A percentile compares a stretch with the other conserved stretches of the same genome.
phyloP scores from a whole-genome alignment of 2,888 invertebrate species.

The Oegoconia quadripuncta region DNA sequence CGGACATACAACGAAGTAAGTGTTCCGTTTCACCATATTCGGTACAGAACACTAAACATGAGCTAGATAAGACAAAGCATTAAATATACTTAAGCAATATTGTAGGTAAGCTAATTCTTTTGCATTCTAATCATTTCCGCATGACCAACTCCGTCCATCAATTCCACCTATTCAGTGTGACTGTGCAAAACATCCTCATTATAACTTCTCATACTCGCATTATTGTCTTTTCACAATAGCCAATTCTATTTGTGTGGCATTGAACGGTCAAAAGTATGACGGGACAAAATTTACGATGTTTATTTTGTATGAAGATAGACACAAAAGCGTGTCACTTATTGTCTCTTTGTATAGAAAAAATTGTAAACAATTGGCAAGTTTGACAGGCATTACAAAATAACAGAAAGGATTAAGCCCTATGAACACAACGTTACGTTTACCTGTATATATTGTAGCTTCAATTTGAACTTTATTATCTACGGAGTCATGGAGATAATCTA shows the following conservation, averaged over 20 bases:
- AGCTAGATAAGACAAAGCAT: too few species aligned
- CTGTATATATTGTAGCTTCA: conserved; percentile 9
- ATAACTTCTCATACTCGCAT: conserved; percentile 10
- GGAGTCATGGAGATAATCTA: conserved; percentile 17
- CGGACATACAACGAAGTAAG: too few species aligned
- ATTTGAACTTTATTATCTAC: conserved; percentile 28
- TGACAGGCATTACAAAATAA: conserved; percentile 64
- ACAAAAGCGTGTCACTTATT: conserved; percentile 68
- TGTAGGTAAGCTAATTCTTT: not conserved
- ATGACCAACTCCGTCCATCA: too few species aligned
- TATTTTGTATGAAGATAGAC: conserved; percentile 51
- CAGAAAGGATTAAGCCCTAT: conserved; percentile 65
- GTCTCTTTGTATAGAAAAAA: conserved; percentile 55
- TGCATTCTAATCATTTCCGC: conserved; percentile 6
- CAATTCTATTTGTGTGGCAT: conserved; percentile 53
- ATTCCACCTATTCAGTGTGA: conserved; percentile 17
- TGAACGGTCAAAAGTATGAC: conserved; percentile 51
- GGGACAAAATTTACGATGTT: conserved; percentile 65
- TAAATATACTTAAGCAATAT: too few species aligned
- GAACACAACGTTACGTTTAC: conserved; percentile 24
- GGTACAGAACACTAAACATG: too few species aligned
- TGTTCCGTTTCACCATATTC: too few species aligned
- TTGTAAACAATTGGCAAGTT: conserved; percentile 69
- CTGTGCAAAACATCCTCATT: conserved; percentile 28
- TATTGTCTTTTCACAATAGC: conserved; percentile 31